A percentile compares a stretch with the other conserved stretches of the same genome.
Conservation (phyloP, 2,797 vertebrate species). For the Mormyrops attenuatus region DNA sequence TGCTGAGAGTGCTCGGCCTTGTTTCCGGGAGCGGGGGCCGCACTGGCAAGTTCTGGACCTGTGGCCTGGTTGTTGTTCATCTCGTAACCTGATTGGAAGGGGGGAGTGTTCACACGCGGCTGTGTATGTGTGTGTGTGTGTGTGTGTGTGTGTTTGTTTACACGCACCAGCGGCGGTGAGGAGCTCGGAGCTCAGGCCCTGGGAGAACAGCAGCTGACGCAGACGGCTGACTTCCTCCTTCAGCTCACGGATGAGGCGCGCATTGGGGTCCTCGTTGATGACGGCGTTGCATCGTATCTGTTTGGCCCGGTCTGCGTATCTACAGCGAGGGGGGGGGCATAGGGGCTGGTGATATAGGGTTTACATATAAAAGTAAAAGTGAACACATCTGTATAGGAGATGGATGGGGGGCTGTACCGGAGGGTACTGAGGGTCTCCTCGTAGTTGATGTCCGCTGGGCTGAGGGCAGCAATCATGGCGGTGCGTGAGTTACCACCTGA, state of each 20-base stretch:
- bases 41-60: conserved; percentile 18
- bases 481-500: conserved; percentile 86
- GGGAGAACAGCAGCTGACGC: conserved; percentile 70
- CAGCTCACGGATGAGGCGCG: conserved; percentile 78
- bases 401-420: conserved; percentile 53
- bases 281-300: conserved; percentile 85
- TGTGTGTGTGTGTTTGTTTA: background rate
- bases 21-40: conserved; percentile 28
- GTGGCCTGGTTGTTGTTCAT: conserved; percentile 43
- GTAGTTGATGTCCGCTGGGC: conserved; percentile 84
- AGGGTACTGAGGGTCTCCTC: conserved; percentile 88
- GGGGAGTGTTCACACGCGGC: background rate
- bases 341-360: background rate
- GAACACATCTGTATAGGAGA: background rate
- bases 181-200: conserved; percentile 54
- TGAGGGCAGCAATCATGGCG: conserved; percentile 85
- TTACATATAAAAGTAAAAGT: background rate
- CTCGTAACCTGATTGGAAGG: conserved; percentile 29
- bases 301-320: conserved; percentile 83
- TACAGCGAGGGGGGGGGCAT: conserved; percentile 31
- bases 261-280: conserved; percentile 86
- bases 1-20: conserved; percentile 31
- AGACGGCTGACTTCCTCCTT: conserved; percentile 79
- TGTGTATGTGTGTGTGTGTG: conserved; percentile 22
- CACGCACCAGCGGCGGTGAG: conserved; percentile 18